Evolutionary conservation across 1,140 invertebrate genomes (phyloP).

Genomic region (Diorhabda elongata): DNA sequence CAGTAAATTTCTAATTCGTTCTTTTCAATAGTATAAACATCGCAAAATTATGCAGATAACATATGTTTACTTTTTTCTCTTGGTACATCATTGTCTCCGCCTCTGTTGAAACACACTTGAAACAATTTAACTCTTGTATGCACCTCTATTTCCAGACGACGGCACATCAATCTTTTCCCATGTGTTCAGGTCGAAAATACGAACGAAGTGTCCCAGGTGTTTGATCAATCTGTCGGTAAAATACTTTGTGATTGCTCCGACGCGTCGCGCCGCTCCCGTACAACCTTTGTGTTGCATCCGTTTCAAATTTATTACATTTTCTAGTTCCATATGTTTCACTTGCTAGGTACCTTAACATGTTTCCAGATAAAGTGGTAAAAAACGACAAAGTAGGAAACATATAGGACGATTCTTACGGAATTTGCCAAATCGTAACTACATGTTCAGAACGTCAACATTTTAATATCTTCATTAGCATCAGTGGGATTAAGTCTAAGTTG

Average conservation of each 20-base stretch:
- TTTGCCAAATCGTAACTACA: too few species aligned
- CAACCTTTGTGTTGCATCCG: slow-evolving; percentile 22
- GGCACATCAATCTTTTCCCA: slow-evolving; percentile 30
- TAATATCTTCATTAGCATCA: too few species aligned
- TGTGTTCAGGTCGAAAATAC: slow-evolving; percentile 32
- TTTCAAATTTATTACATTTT: slow-evolving; percentile 26
- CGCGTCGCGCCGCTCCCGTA: neutral
- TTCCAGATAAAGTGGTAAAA: neutral
- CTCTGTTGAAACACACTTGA: slow-evolving; percentile 5
- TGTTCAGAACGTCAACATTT: too few species aligned
- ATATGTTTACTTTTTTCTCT: too few species aligned
- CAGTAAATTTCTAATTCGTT: too few species aligned
- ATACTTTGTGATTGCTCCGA: slow-evolving; percentile 26
- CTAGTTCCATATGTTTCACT: neutral
- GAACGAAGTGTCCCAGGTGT: slow-evolving; percentile 31
- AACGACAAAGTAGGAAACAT: too few species aligned
- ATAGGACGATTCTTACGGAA: too few species aligned
- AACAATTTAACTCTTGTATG: slow-evolving; percentile 24
- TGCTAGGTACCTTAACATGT: neutral
- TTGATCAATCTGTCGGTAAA: slow-evolving; percentile 35
- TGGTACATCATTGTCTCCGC: neutral
- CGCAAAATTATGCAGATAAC: too few species aligned
- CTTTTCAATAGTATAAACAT: too few species aligned
- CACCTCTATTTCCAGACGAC: slow-evolving; percentile 30
- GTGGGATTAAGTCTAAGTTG: too few species aligned